These are phyloP conservation scores for Pangasius sanitwongsei DNA, from an alignment of 2,797 vertebrate species.

Conservation along the genomic window DNA sequence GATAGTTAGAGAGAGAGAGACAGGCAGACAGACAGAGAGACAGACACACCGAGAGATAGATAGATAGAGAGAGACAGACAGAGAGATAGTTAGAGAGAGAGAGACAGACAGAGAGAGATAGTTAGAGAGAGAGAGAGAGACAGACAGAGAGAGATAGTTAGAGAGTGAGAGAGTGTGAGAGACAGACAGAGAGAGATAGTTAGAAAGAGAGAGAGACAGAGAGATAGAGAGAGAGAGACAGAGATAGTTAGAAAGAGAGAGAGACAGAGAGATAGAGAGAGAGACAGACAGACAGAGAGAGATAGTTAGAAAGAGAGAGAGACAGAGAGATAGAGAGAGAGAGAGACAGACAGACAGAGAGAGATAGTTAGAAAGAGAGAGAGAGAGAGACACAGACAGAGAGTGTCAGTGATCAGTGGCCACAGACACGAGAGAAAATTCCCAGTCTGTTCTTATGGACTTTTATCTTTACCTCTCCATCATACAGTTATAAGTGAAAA, in stretches of 20 bases:
- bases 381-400: too few species aligned
- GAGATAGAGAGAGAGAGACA: neutral
- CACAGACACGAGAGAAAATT: too few species aligned
- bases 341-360: conserved; percentile 26
- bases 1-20: neutral
- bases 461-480: too few species aligned
- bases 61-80: neutral
- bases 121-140: neutral
- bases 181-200: neutral
- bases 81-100: neutral
- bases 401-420: too few species aligned
- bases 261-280: neutral
- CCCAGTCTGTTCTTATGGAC: too few species aligned
- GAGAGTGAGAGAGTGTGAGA: neutral
- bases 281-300: conserved; percentile 49
- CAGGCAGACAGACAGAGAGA: neutral
- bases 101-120: neutral
- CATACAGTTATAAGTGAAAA: too few species aligned
- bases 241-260: neutral
- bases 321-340: neutral
- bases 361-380: too few species aligned
- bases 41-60: too few species aligned
- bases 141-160: neutral
- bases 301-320: neutral
- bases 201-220: conserved; percentile 30